phyloP scores from a whole-genome alignment of 2,113 vertebrate genomes.

The Electrona antarctica region DNA sequence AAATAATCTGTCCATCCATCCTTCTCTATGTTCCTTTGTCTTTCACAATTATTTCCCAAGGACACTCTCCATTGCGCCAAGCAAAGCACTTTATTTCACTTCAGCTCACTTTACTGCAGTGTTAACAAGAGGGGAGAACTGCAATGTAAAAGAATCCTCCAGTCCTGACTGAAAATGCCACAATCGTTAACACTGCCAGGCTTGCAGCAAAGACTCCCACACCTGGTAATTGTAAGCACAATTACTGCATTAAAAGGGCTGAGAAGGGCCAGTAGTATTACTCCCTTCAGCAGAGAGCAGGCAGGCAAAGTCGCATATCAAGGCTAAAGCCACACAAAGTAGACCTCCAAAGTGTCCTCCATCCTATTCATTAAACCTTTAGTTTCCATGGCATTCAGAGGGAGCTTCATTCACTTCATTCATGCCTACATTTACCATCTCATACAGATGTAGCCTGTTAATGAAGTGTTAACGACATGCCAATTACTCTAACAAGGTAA shows the following conservation, averaged over 20 bases:
- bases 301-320: not conserved
- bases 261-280: not conserved
- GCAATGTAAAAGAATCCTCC: conserved; percentile 39
- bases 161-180: conserved; percentile 42
- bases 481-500: conserved; percentile 36
- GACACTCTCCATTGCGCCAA: conserved; percentile 13
- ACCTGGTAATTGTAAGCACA: conserved; percentile 22
- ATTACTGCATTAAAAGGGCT: conserved; percentile 29
- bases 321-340: not conserved
- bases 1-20: not conserved
- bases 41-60: not conserved
- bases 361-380: conserved; percentile 27
- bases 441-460: not conserved
- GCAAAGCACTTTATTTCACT: conserved; percentile 40
- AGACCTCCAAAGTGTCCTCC: not conserved
- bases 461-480: conserved; percentile 26
- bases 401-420: conserved; percentile 11
- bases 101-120: conserved; percentile 34
- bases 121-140: conserved; percentile 43
- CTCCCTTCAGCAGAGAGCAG: not conserved
- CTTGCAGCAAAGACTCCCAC: conserved; percentile 12
- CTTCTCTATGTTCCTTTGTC: not conserved
- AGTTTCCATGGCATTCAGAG: conserved; percentile 29
- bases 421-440: not conserved
- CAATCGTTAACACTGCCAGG: conserved; percentile 19